A percentile compares a stretch with the other conserved stretches of the same genome.
These are phyloP conservation scores for fruit fly (Drosophila melanogaster) DNA, from an alignment of 1,140 invertebrate species.

Conservation along the genomic window DNA sequence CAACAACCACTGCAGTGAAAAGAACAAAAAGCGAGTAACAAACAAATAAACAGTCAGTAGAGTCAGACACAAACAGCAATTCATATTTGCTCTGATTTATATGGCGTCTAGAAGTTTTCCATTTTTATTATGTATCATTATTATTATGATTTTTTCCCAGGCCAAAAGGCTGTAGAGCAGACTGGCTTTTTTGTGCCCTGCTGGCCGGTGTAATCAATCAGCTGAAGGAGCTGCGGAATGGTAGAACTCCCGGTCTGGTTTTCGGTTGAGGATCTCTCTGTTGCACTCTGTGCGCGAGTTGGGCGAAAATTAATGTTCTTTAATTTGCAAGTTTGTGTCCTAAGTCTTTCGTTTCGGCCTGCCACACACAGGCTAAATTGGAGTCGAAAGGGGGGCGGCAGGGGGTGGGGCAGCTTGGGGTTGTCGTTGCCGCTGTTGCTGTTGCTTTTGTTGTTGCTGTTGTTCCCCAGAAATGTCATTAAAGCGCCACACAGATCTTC, in stretches of 20 bases:
- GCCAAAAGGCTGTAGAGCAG: constrained; percentile 20
- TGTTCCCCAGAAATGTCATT: constrained; percentile 79
- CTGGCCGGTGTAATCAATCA: constrained; percentile 73
- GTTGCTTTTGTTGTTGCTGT: constrained; percentile 35
- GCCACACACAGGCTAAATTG: constrained; percentile 68
- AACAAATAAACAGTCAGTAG: constrained; percentile 74
- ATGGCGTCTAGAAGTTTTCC: constrained; percentile 83
- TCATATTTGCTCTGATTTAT: constrained; percentile 83
- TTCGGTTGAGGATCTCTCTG: constrained; percentile 14
- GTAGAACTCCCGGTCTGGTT: constrained; percentile 26
- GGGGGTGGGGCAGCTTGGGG: not conserved
- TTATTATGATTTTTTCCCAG: constrained; percentile 74
- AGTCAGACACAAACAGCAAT: constrained; percentile 74
- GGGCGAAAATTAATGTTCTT: constrained; percentile 80
- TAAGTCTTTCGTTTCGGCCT: constrained; percentile 74
- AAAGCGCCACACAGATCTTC: constrained; percentile 65
- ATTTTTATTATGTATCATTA: constrained; percentile 83
- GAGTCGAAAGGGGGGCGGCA: not conserved
- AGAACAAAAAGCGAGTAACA: constrained; percentile 61
- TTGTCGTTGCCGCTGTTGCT: constrained; percentile 48
- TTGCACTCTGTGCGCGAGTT: constrained; percentile 18
- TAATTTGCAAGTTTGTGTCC: constrained; percentile 82
- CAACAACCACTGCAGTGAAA: constrained; percentile 55
- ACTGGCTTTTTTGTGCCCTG: constrained; percentile 18
- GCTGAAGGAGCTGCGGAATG: constrained; percentile 34